Conservation (phyloP, 2,113 vertebrate genomes). For the Ochotona curzoniae region DNA sequence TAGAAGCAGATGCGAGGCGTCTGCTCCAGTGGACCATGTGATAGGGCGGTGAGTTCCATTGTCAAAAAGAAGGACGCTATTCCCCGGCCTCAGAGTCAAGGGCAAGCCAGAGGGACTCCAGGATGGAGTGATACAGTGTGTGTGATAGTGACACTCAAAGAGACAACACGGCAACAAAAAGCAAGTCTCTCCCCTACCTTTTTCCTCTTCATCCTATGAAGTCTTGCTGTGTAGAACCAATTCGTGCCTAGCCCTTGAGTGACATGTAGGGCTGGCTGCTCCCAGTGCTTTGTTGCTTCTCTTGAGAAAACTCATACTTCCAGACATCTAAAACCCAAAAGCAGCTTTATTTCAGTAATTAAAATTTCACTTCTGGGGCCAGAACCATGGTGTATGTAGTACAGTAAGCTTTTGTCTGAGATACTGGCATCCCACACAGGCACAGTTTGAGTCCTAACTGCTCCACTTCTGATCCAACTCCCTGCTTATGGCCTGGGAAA, state of each 20-base stretch:
- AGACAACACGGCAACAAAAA: background rate
- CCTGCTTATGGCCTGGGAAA: too few relatives aligned
- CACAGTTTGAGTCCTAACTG: too few relatives aligned
- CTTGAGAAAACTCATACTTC: background rate
- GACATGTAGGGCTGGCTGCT: conserved; percentile 1
- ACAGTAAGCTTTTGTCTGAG: too few relatives aligned
- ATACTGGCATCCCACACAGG: too few relatives aligned
- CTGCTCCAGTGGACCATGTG: background rate
- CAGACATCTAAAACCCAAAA: background rate
- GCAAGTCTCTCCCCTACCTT: background rate
- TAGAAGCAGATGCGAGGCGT: background rate
- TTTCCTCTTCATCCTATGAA: background rate
- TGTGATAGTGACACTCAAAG: conserved; percentile 41
- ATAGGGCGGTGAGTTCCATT: background rate
- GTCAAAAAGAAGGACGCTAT: background rate
- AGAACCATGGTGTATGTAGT: too few relatives aligned
- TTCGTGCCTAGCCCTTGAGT: background rate
- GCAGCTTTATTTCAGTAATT: background rate
- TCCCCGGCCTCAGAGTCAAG: conserved; percentile 13
- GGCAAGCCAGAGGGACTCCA: background rate
- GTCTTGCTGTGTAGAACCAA: background rate
- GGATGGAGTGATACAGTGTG: background rate
- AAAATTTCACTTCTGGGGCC: background rate
- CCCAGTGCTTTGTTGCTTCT: background rate
- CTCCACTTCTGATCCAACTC: too few relatives aligned